phyloP scores from a whole-genome alignment of 2,888 invertebrate species.

The Apoda limacodes region DNA sequence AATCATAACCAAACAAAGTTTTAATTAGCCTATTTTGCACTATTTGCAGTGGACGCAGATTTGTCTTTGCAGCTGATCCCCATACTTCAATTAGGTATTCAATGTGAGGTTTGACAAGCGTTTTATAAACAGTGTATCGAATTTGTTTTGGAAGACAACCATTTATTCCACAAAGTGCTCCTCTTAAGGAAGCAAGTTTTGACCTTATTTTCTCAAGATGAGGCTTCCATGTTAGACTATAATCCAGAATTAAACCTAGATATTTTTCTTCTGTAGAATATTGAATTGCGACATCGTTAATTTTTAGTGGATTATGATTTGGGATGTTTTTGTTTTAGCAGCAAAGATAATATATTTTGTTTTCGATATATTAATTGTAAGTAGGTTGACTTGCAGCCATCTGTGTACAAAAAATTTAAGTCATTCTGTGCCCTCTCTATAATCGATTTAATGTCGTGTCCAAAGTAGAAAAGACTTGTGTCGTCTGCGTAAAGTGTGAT shows the following conservation, averaged over 20 bases:
- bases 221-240: constrained; percentile 2
- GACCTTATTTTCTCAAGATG: constrained; percentile 4
- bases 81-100: constrained; percentile 6
- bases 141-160: constrained; percentile 2
- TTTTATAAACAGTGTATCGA: constrained; percentile 5
- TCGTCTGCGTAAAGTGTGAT: constrained; percentile 16
- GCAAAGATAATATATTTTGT: constrained; percentile 9
- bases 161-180: background rate
- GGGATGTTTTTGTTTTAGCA: constrained; percentile 1
- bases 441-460: constrained; percentile 7
- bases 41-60: background rate
- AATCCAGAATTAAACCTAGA: constrained; percentile 5
- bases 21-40: constrained; percentile 5
- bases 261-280: constrained; percentile 1
- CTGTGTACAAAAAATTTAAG: constrained; percentile 7
- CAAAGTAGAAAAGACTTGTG: constrained; percentile 17
- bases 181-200: constrained; percentile 4
- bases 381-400: constrained; percentile 16
- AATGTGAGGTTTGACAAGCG: constrained; percentile 6
- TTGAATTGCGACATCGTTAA: background rate
- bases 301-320: background rate
- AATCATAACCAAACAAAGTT: constrained; percentile 2
- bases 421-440: constrained; percentile 11
- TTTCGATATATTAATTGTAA: constrained; percentile 16
- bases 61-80: constrained; percentile 3